Conservation (phyloP, 2,113 vertebrate species). For the Crypturellus undulatus region DNA sequence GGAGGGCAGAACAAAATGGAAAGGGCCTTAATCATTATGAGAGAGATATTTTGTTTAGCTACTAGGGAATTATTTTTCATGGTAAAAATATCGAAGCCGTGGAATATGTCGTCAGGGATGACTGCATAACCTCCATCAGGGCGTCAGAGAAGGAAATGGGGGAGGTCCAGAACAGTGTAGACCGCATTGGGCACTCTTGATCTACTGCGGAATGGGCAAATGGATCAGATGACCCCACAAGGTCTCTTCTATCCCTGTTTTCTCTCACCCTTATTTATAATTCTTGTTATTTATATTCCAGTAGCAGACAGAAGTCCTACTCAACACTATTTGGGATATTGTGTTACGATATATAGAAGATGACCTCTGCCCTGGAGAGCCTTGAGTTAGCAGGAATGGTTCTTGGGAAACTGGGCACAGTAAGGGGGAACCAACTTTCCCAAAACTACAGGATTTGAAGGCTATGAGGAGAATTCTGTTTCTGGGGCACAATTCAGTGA, state of each 20-base stretch:
- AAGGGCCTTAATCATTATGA: background rate
- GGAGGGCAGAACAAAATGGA: background rate
- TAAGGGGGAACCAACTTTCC: background rate
- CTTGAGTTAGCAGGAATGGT: background rate
- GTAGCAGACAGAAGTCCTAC: background rate
- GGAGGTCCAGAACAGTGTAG: background rate
- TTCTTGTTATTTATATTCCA: background rate
- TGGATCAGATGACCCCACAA: background rate
- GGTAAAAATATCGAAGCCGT: background rate
- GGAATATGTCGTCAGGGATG: background rate
- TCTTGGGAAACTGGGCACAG: background rate
- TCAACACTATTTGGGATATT: background rate
- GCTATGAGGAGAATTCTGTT: background rate
- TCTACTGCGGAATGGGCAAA: background rate
- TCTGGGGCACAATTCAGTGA: background rate
- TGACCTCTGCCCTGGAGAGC: background rate
- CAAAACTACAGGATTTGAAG: background rate
- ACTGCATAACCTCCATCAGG: background rate
- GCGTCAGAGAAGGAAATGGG: background rate
- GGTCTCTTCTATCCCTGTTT: background rate
- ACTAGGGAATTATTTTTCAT: background rate
- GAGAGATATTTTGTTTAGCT: background rate
- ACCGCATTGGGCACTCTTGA: background rate
- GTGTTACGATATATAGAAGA: background rate
- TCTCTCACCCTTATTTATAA: background rate